These are phyloP conservation scores for Lasioglossum figueresi DNA, from an alignment of 2,888 invertebrate genomes.

Conservation along the genomic window DNA sequence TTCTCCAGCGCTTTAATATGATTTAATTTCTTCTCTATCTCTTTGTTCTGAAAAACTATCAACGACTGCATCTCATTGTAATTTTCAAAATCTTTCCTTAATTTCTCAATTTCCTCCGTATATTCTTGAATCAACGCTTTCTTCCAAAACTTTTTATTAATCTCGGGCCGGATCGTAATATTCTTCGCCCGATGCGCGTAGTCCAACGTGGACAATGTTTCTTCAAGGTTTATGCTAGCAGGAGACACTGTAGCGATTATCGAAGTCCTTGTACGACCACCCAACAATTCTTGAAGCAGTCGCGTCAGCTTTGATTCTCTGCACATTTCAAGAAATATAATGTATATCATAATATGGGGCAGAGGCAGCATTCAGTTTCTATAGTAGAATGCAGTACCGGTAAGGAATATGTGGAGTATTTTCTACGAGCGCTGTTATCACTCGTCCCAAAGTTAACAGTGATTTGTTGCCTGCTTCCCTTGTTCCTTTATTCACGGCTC, in stretches of 20 bases:
- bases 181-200: constrained; percentile 98
- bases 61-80: constrained; percentile 89
- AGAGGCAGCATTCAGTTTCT: not conserved
- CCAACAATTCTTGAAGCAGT: constrained; percentile 97
- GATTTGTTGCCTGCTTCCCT: constrained; percentile 98
- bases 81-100: constrained; percentile 95
- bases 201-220: constrained; percentile 97
- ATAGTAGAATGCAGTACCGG: constrained; percentile 85
- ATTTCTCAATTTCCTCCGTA: constrained; percentile 94
- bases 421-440: constrained; percentile 97
- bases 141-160: constrained; percentile 95
- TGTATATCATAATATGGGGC: not conserved
- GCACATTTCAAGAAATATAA: constrained; percentile 56
- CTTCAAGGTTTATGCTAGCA: constrained; percentile 93
- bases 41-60: constrained; percentile 88
- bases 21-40: constrained; percentile 89
- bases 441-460: constrained; percentile 95
- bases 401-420: constrained; percentile 97
- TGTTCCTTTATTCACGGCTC: constrained; percentile 95
- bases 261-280: constrained; percentile 98
- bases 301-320: constrained; percentile 98
- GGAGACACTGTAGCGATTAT: constrained; percentile 99
- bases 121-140: constrained; percentile 93
- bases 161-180: constrained; percentile 96
- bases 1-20: constrained; percentile 89